Percentiles rank a stretch among this genome's conserved stretches.
These are phyloP conservation scores for Hypselothyrea guttata DNA, from an alignment of 2,888 invertebrate species.

Conservation along the genomic window DNA sequence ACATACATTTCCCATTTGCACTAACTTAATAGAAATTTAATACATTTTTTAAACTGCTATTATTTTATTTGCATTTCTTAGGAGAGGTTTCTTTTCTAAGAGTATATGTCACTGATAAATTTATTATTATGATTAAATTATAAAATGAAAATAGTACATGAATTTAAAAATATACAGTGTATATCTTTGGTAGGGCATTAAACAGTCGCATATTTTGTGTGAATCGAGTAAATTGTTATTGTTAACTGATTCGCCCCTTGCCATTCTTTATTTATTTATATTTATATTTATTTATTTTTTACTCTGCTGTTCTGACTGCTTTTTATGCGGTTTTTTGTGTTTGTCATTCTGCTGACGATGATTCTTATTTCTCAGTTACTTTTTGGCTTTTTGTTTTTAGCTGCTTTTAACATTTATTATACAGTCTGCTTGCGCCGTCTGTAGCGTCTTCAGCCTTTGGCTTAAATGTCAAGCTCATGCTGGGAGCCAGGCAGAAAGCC, in stretches of 20 bases:
- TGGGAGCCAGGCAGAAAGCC: slow-evolving; percentile 27
- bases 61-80: too few relatives aligned
- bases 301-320: slow-evolving; percentile 35
- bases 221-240: not conserved
- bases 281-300: slow-evolving; percentile 13
- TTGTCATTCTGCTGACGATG: slow-evolving; percentile 58
- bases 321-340: slow-evolving; percentile 44
- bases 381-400: slow-evolving; percentile 6
- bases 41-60: too few relatives aligned
- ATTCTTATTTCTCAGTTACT: slow-evolving; percentile 36
- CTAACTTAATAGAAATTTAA: too few relatives aligned
- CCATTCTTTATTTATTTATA: slow-evolving; percentile 17
- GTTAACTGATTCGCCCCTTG: too few relatives aligned
- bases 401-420: slow-evolving; percentile 61
- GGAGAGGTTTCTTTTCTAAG: too few relatives aligned
- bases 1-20: too few relatives aligned
- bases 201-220: slow-evolving; percentile 4
- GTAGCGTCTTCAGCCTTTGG: slow-evolving; percentile 40
- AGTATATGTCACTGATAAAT: too few relatives aligned
- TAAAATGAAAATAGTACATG: too few relatives aligned
- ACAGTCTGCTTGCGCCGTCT: not conserved
- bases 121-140: too few relatives aligned
- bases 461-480: slow-evolving; percentile 71
- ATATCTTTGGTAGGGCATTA: slow-evolving; percentile 16
- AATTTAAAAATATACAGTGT: too few relatives aligned